These are phyloP conservation scores for Empidonax alnorum DNA, from an alignment of 2,113 vertebrate species.

Conservation along the genomic window DNA sequence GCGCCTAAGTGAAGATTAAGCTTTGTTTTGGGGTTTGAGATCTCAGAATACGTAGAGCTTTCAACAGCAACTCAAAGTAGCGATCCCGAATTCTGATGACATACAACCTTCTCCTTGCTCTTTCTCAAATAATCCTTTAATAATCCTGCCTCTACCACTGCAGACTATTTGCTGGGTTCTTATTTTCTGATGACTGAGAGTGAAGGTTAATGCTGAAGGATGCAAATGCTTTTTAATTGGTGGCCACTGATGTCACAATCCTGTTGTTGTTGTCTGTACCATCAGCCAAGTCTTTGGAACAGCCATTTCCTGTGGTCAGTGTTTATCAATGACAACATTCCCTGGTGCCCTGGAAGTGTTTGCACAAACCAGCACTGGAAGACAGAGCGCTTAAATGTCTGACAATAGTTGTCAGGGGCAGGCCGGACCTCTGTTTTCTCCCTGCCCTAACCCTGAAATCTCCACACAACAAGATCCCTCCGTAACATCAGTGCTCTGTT, in stretches of 20 bases:
- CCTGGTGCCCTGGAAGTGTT: not conserved
- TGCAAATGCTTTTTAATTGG: not conserved
- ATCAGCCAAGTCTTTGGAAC: not conserved
- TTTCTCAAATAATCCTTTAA: not conserved
- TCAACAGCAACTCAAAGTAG: not conserved
- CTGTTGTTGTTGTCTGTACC: not conserved
- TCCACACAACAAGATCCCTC: not conserved
- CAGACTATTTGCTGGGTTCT: not conserved
- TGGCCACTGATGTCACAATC: not conserved
- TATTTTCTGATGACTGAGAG: not conserved
- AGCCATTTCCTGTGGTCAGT: not conserved
- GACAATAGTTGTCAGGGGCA: not conserved
- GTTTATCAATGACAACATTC: not conserved
- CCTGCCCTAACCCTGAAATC: not conserved
- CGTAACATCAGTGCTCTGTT: not conserved
- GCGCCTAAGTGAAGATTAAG: constrained; percentile 20
- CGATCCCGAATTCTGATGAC: not conserved
- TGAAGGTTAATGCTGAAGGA: not conserved
- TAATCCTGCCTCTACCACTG: not conserved
- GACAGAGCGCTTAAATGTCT: not conserved
- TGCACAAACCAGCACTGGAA: not conserved
- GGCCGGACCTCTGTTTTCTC: not conserved
- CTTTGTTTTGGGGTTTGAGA: constrained; percentile 48
- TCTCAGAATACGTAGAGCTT: not conserved
- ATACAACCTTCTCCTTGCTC: not conserved